Conservation (phyloP, 2,888 invertebrate species). For the Microplitis deprimator region DNA sequence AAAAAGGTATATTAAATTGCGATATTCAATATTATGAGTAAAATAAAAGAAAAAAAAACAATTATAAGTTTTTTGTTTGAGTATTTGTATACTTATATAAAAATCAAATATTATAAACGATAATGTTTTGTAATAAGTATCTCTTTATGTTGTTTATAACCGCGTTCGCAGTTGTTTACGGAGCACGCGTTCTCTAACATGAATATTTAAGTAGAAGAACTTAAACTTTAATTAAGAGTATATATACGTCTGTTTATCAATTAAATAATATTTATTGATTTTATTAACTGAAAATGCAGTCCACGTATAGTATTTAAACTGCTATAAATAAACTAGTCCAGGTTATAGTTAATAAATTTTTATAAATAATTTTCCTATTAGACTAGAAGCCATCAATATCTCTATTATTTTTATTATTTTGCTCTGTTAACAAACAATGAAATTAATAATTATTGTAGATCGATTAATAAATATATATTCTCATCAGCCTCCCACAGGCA, state of each 20-base stretch:
- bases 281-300: neutral
- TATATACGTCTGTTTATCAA: conserved; percentile 1
- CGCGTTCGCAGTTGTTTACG: neutral
- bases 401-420: neutral
- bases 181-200: neutral
- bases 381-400: neutral
- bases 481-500: conserved; percentile 18
- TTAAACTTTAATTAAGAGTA: conserved; percentile 1
- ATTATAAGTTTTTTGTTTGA: too few species aligned
- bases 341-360: too few species aligned
- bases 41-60: too few species aligned
- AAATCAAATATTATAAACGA: neutral
- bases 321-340: too few species aligned
- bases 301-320: neutral
- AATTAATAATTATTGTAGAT: neutral
- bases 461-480: neutral
- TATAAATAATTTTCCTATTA: neutral
- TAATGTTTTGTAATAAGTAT: neutral
- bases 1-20: neutral
- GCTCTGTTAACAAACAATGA: neutral
- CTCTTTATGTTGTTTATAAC: neutral
- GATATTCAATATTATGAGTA: neutral
- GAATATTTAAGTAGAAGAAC: neutral
- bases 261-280: neutral
- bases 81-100: too few species aligned